Base-by-base conservation (phyloP, 2,113 vertebrate species). In the Eulemur rufifrons region DNA sequence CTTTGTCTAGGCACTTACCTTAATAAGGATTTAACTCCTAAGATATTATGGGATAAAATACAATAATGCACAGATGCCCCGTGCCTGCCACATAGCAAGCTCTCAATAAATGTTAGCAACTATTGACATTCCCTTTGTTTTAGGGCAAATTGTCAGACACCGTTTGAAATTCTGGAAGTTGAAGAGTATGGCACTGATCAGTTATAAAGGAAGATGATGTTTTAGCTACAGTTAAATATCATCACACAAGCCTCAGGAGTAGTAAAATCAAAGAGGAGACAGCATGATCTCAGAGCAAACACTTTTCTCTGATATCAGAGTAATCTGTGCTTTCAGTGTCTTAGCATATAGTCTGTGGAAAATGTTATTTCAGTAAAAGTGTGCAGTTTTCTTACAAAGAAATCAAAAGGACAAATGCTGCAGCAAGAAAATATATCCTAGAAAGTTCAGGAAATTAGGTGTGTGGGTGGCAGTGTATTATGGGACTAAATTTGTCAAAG, bases 171-270 rank as follows among this genome's bases (percentile, higher is more conserved):
- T 92, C 56, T 81, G 34, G 50, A 61, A 66, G 8, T 14, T 59
- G 56, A n/a, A 89, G 56, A 87, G 14, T 20, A 68, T 54, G 17
- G 42, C 2, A 8, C 27, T 94, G 37, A 47, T 52, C 45, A 88
- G 37, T 64, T 81, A 52, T 11, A 20, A 56, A 78, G 29, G 8
- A 52, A 15, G 2, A 59, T 23, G 32, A 14, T 34, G 21, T 56
- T 93, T 93, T 78, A 77, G 50, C 14, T 80, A 71, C 18, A 74
- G 37, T 81, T 68, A 90, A 97, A 93, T 64, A 76, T 74, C 66
- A 86, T 27, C 84, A 78, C n/a, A 64, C 54, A 90, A n/a, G 8
- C 7, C 14, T 90, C 56, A 12, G 6, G n/a, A 84, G n/a, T 12
- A 61, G 13, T 27, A 25, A 87, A 71, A 59, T 45, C 34, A 69